Percentiles rank a stretch among this genome's conserved stretches.
Evolutionary conservation across 2,113 vertebrate genomes (phyloP).

Genomic region (Odocoileus hemionus): DNA sequence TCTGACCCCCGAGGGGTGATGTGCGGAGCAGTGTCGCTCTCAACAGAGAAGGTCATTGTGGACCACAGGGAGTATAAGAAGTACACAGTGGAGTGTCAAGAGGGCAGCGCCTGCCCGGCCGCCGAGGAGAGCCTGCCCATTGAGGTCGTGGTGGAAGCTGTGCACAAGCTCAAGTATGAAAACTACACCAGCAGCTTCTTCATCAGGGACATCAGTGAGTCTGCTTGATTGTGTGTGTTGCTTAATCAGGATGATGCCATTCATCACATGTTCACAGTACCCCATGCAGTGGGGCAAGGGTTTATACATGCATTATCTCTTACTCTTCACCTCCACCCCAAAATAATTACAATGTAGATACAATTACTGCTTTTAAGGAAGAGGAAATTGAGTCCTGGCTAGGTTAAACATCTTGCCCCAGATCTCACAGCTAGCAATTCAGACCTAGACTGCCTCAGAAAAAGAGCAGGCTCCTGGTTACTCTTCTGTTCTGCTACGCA

Average conservation of each 20-base stretch:
- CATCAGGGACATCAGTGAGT: constrained; percentile 83
- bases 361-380: neutral
- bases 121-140: constrained; percentile 78
- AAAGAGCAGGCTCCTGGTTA: neutral
- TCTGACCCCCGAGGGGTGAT: constrained; percentile 54
- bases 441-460: neutral
- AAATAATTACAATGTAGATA: neutral
- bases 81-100: constrained; percentile 69
- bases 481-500: neutral
- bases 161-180: constrained; percentile 76
- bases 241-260: neutral
- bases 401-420: neutral
- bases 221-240: neutral
- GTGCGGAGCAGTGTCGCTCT: constrained; percentile 64
- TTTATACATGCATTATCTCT: neutral
- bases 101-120: constrained; percentile 70
- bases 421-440: neutral
- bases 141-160: constrained; percentile 68
- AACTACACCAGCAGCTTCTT: constrained; percentile 81
- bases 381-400: neutral
- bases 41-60: constrained; percentile 36
- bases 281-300: neutral
- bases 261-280: neutral
- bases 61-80: constrained; percentile 12
- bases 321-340: neutral